Evolutionary conservation across 2,797 vertebrate species (phyloP).

Genomic region (Pipistrellus kuhlii): DNA sequence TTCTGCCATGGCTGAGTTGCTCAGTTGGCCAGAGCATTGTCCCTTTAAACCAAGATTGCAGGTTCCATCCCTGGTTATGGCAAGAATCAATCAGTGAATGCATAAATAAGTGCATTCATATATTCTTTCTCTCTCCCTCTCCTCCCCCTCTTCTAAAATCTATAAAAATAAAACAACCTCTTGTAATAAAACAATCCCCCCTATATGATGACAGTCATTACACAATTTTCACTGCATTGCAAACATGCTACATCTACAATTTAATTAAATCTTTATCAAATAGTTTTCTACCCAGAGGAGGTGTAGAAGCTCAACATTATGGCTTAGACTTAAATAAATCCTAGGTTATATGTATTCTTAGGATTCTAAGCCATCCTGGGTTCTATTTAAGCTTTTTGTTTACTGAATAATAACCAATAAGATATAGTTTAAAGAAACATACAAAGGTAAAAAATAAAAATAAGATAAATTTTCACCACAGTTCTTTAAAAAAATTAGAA

Average conservation of each 20-base stretch:
- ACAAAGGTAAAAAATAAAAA: constrained; percentile 5
- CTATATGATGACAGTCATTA: neutral
- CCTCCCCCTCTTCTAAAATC: neutral
- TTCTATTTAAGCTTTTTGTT: constrained; percentile 12
- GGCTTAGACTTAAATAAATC: constrained; percentile 31
- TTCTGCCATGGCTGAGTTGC: neutral
- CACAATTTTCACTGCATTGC: neutral
- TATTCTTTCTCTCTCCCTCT: neutral
- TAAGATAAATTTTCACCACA: constrained; percentile 27
- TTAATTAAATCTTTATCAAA: neutral
- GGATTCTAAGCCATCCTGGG: neutral
- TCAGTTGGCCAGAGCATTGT: neutral
- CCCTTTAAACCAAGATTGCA: neutral
- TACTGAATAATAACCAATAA: constrained; percentile 46
- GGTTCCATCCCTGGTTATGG: neutral
- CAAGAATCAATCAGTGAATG: neutral
- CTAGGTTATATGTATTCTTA: constrained; percentile 22
- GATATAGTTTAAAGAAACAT: neutral
- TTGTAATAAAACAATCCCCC: neutral
- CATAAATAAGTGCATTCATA: neutral
- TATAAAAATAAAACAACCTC: neutral
- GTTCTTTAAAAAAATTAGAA: neutral
- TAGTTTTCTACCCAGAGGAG: neutral
- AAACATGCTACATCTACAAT: neutral
- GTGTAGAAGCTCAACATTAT: neutral